phyloP scores from a whole-genome alignment of 2,888 invertebrate species.

The Tipula confusa region DNA sequence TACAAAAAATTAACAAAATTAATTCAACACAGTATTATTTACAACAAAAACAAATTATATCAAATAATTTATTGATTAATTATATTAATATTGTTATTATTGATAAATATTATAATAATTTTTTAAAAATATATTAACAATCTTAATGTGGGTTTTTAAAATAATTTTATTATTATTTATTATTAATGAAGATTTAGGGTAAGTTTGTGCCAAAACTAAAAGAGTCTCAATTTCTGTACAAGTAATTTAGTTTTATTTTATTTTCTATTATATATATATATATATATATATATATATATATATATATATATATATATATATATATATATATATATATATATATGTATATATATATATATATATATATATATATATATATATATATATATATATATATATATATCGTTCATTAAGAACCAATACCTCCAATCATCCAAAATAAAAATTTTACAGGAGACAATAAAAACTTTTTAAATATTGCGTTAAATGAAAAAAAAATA shows the following conservation, averaged over 20 bases:
- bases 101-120: background rate
- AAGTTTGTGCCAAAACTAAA: background rate
- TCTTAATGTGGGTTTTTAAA: background rate
- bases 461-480: too few species aligned
- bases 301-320: too few species aligned
- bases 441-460: too few species aligned
- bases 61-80: background rate
- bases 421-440: too few species aligned
- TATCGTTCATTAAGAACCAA: too few species aligned
- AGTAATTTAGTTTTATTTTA: background rate
- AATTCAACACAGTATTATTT: constrained; percentile 1
- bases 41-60: background rate
- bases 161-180: background rate
- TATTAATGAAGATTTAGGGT: too few species aligned
- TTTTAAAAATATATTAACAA: background rate
- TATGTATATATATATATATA: too few species aligned
- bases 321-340: too few species aligned
- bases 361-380: too few species aligned
- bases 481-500: too few species aligned
- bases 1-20: background rate
- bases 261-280: background rate
- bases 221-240: background rate
- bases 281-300: background rate
- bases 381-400: too few species aligned
- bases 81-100: background rate